Base-by-base conservation (phyloP, 2,888 invertebrate genomes). In the Eilema caniola region DNA sequence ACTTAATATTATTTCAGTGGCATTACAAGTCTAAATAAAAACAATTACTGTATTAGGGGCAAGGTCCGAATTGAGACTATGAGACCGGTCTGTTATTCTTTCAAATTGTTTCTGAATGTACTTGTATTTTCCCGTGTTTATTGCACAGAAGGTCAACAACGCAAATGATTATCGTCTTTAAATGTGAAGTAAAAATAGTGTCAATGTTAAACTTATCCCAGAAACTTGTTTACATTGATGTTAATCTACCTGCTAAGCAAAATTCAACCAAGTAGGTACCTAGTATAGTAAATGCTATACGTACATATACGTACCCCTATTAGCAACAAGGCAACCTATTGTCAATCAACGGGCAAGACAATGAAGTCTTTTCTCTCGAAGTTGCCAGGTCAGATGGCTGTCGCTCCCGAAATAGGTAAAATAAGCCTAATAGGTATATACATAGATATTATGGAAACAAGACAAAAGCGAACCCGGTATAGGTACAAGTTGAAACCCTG, bases 91-190 rank as follows among this genome's bases (percentile, higher is more conserved):
- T 78, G 79, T 81, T 82, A 80, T 84, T 83, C 82, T 81, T 76
- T 85, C 75, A 80, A 83, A 82, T 85, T 83, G 83, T 82, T 83
- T 80, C 78, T 81, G 75, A 83, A 80, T 80, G 83, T 83, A 79
- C 73, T 79, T 76, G 77, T 72, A 71, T 86, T 86, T 86, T 86
- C 85, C 85, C 86, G 85, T 87, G 84, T 84, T 83, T 84, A 86
- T 83, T 83, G 81, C 74, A 74, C 59, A 77, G 79, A 80, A 87
- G 87, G 87, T 79, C 80, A 79, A 63, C 82, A 73, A 56, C 64
- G 74, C 78, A 83, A 80, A 81, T 76, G 77, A 78, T 81, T 71
- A 80, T 78, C 73, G 78, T 78, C 63, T 78, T 75, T 76, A 80
- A 75, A 76, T 70, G 71, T 73, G 70, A 77, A 72, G 70, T 66